Percentiles rank a stretch among this genome's conserved stretches.
phyloP scores from a whole-genome alignment of 2,797 vertebrate genomes.

The Petrocephalus sullivani region DNA sequence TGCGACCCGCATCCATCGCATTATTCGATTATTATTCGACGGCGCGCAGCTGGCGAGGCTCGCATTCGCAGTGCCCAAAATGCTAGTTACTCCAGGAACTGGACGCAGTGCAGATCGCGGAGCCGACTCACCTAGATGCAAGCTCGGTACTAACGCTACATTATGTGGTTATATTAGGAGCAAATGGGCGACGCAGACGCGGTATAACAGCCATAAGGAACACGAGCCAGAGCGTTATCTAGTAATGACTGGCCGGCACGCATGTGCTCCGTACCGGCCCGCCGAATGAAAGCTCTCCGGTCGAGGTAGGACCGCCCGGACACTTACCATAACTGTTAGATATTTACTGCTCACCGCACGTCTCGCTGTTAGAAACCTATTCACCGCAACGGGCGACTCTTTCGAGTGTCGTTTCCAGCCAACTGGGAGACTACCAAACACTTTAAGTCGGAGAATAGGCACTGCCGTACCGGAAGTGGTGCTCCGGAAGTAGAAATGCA shows the following conservation, averaged over 20 bases:
- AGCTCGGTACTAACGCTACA: background rate
- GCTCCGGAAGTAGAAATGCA: constrained; percentile 6
- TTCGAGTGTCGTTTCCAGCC: background rate
- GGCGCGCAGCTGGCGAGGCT: background rate
- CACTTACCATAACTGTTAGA: constrained; percentile 14
- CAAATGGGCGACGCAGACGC: background rate
- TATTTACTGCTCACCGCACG: background rate
- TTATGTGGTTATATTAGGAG: background rate
- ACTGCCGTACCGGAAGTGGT: background rate
- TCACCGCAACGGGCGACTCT: background rate
- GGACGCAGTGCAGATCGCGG: background rate
- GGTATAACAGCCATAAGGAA: background rate
- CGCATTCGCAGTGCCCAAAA: background rate
- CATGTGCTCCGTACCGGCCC: background rate
- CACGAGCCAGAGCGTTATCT: background rate
- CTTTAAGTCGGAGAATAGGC: background rate
- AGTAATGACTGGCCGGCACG: background rate
- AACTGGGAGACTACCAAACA: background rate
- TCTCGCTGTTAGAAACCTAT: background rate
- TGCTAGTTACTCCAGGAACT: background rate
- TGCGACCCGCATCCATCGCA: background rate
- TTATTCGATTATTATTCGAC: background rate
- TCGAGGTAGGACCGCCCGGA: background rate
- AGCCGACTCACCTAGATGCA: background rate
- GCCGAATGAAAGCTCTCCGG: background rate